These are phyloP conservation scores for Pseudolycoriella hygida DNA, from an alignment of 2,888 invertebrate genomes.

Conservation along the genomic window DNA sequence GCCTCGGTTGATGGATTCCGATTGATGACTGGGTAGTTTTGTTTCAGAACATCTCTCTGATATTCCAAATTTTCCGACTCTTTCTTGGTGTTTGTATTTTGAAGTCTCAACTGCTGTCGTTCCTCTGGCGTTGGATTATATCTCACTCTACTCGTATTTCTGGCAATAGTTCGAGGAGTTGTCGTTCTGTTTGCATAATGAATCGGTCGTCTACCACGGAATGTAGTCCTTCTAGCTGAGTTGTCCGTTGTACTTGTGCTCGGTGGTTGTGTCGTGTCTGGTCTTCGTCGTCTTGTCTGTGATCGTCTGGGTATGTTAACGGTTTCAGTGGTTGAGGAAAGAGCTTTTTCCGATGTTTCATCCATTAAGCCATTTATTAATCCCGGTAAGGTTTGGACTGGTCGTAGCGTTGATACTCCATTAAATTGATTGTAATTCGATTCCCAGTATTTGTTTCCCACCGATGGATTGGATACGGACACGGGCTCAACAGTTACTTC, in stretches of 20 bases:
- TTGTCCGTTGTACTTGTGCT: conserved; percentile 18
- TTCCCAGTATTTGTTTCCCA: too few relatives aligned
- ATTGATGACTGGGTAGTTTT: conserved; percentile 35
- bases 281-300: conserved; percentile 19
- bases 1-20: too few relatives aligned
- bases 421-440: too few relatives aligned
- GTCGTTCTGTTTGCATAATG: conserved; percentile 16
- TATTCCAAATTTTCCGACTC: conserved; percentile 33
- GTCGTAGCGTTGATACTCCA: too few relatives aligned
- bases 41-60: conserved; percentile 42
- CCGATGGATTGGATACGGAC: too few relatives aligned
- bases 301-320: conserved; percentile 28
- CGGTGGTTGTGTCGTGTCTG: conserved; percentile 33
- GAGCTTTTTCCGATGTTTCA: conserved; percentile 19
- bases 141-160: conserved; percentile 27
- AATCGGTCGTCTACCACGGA: conserved; percentile 28
- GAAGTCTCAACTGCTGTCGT: conserved; percentile 14
- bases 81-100: conserved; percentile 7
- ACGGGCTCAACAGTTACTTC: too few relatives aligned
- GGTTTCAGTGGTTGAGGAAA: conserved; percentile 26
- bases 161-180: conserved; percentile 19
- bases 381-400: conserved; percentile 38
- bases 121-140: conserved; percentile 28
- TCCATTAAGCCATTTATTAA: conserved; percentile 42
- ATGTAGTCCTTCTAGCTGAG: conserved; percentile 20